phyloP scores from a whole-genome alignment of 2,113 vertebrate genomes.

The Nymphicus hollandicus region DNA sequence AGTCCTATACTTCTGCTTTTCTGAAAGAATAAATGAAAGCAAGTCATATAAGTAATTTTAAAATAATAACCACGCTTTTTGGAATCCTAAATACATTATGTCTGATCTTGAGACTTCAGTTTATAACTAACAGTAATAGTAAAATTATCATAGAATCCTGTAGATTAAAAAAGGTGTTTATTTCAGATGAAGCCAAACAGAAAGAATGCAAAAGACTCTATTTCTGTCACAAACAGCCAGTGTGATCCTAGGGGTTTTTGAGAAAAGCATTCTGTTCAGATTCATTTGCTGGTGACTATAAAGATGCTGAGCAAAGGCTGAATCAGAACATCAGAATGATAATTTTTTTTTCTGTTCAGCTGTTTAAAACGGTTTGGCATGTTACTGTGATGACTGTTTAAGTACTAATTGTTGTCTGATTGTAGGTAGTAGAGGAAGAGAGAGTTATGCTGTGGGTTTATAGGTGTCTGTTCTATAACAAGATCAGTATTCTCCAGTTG shows the following conservation, averaged over 20 bases:
- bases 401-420: not conserved
- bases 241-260: not conserved
- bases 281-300: not conserved
- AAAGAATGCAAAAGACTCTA: not conserved
- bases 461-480: not conserved
- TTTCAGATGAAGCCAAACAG: not conserved
- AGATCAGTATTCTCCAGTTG: not conserved
- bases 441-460: not conserved
- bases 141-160: not conserved
- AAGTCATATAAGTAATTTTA: not conserved
- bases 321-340: not conserved
- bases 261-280: not conserved
- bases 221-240: not conserved
- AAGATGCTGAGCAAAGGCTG: not conserved
- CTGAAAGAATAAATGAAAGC: not conserved
- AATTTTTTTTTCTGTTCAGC: not conserved
- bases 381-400: not conserved
- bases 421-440: not conserved
- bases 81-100: not conserved
- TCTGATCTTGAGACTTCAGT: not conserved
- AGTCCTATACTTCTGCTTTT: not conserved
- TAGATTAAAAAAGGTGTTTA: not conserved
- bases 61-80: not conserved
- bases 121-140: not conserved
- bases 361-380: not conserved